Evolutionary conservation across 2,113 vertebrate genomes (phyloP), one percentile per base, ranked within the genome.

Genomic region (Eretmodus cyanostictus): DNA sequence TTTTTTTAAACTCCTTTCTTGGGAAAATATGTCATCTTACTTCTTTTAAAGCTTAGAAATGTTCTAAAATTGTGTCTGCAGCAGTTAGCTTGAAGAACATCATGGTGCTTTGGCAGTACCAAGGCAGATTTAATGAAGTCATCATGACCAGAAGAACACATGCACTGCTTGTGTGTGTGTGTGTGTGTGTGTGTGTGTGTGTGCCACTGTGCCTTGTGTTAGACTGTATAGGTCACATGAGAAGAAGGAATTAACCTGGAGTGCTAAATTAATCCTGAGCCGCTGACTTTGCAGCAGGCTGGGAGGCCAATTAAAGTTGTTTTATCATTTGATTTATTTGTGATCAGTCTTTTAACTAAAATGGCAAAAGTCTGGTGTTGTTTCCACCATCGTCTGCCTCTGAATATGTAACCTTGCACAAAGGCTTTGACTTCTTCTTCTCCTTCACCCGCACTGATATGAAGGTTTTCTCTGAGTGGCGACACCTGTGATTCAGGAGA

Each of bases 21-120:
- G n/a, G 68, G 76, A 83, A 85, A 87, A 71, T 78, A 86, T 89
- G 86, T 90, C 79, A 84, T 90, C 49, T 71, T 78, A 89, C 61
- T 83, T 17, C 73, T 90, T 88, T 45, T 53, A 61, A 68, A 40
- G 63, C 63, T 68, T 3, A 80, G 66, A 47, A 53, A 16, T 81
- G 63, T 73, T 87, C 87, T 83, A 79, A 84, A 91, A 84, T 85
- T 76, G 86, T 78, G 88, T 5, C 22, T 27, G 10, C 10, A 6
- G n/a, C 71, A 81, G 36, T 10, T 17, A 38, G 86, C 82, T 42
- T 34, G 17, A 34, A 83, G 16, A 79, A 78, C 47, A 10, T 71
- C 36, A 2, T 76, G 27, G 40, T 59, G 4, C 79, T 85, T 19
- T 29, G 82, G 54, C 17, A 63, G 17, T 82, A 9, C 1, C 24